Percentiles rank a stretch among this genome's conserved stretches.
phyloP scores from a whole-genome alignment of 2,888 invertebrate species.

The Thera obeliscata region DNA sequence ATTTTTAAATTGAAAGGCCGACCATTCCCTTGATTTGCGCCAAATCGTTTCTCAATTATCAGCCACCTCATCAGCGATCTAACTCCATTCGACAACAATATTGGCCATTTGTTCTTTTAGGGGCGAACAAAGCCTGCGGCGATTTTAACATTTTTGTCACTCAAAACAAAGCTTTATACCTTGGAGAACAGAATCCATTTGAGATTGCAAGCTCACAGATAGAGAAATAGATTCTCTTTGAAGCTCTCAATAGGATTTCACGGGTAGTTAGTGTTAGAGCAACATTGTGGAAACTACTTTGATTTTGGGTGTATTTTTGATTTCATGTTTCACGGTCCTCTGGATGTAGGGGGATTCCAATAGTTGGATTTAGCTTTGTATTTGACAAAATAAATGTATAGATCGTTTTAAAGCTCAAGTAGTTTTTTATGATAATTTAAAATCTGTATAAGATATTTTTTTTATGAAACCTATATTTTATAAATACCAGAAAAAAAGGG shows the following conservation, averaged over 20 bases:
- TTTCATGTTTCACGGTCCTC: constrained; percentile 74
- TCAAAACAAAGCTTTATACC: constrained; percentile 42
- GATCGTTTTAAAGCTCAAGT: background rate
- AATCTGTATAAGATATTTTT: no score
- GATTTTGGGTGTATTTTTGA: constrained; percentile 81
- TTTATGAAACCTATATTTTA: no score
- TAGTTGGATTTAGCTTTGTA: constrained; percentile 35
- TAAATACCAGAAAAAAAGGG: no score
- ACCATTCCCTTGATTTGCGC: constrained; percentile 22
- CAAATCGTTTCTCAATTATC: constrained; percentile 46
- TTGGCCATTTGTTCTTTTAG: constrained; percentile 54
- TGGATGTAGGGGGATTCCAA: constrained; percentile 46
- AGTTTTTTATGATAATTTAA: background rate
- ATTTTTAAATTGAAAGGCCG: constrained; percentile 10
- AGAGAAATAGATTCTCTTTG: constrained; percentile 73
- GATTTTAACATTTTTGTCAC: constrained; percentile 13
- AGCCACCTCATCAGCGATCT: constrained; percentile 40
- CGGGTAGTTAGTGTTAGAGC: constrained; percentile 79
- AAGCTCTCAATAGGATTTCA: constrained; percentile 81
- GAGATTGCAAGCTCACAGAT: constrained; percentile 34
- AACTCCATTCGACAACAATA: constrained; percentile 46
- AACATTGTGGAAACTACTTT: constrained; percentile 78
- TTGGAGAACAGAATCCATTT: constrained; percentile 35
- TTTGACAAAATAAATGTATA: constrained; percentile 4
- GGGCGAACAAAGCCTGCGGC: constrained; percentile 54